Evolutionary conservation across 2,113 vertebrate genomes (phyloP).

Genomic region (Amazona guildingii): DNA sequence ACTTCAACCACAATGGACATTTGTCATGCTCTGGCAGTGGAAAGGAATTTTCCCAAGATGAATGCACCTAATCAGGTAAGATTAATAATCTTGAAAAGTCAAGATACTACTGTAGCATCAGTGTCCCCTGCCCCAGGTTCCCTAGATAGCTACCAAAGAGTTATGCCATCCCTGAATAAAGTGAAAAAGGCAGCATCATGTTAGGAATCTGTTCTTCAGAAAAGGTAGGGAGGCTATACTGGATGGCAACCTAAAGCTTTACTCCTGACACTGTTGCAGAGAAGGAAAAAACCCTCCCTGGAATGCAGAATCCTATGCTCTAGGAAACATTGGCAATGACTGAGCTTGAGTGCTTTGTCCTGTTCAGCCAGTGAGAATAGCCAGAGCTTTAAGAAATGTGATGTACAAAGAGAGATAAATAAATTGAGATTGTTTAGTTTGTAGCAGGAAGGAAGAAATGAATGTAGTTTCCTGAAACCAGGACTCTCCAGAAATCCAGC

Average conservation of each 20-base stretch:
- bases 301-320: not conserved
- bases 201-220: not conserved
- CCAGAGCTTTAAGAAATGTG: not conserved
- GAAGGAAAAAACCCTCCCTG: not conserved
- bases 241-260: not conserved
- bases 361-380: not conserved
- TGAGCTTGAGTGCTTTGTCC: not conserved
- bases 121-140: not conserved
- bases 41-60: not conserved
- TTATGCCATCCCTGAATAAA: not conserved
- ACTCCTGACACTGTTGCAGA: accelerated
- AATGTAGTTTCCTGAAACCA: not conserved
- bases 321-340: not conserved
- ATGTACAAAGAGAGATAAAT: not conserved
- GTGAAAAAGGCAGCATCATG: not conserved
- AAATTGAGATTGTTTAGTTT: not conserved
- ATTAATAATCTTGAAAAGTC: not conserved
- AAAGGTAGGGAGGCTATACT: not conserved
- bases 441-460: not conserved
- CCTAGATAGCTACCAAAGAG: not conserved
- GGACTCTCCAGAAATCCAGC: not conserved
- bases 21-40: not conserved
- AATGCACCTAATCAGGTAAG: not conserved
- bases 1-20: not conserved
- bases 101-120: not conserved